These are phyloP conservation scores for Threskiornis aethiopicus DNA, from an alignment of 2,797 vertebrate genomes.

Conservation along the genomic window DNA sequence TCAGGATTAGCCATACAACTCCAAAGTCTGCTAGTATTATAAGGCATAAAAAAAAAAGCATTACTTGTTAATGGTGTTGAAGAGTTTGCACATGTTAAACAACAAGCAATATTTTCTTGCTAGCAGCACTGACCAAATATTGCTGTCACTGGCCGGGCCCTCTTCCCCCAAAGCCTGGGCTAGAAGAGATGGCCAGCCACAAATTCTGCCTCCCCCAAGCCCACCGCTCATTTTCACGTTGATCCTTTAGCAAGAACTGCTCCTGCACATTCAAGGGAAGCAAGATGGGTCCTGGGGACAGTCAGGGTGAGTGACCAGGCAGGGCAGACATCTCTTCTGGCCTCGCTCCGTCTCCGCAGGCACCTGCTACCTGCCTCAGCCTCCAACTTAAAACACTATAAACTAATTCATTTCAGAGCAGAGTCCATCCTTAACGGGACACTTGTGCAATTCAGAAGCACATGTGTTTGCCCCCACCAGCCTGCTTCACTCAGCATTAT, in stretches of 20 bases:
- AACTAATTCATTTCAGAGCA: neutral
- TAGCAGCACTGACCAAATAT: neutral
- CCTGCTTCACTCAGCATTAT: neutral
- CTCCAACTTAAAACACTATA: neutral
- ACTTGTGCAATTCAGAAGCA: neutral
- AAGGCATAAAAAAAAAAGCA: neutral
- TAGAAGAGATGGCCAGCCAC: neutral
- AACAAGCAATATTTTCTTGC: neutral
- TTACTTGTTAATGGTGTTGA: neutral
- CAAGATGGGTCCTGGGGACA: neutral
- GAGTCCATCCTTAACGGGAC: neutral
- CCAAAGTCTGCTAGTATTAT: neutral
- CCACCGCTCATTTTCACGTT: neutral
- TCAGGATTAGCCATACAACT: neutral
- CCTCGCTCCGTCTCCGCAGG: rapidly evolving
- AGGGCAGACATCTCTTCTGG: neutral
- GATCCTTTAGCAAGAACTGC: neutral
- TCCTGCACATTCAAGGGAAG: neutral
- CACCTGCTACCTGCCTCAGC: rapidly evolving
- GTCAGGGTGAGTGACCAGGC: neutral
- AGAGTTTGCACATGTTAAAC: neutral
- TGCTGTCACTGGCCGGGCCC: neutral
- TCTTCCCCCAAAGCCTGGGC: neutral
- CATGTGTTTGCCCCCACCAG: neutral
- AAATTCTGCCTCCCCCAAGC: neutral